Evolutionary conservation across 2,113 vertebrate genomes (phyloP).

Genomic region (Callopanchax toddi): DNA sequence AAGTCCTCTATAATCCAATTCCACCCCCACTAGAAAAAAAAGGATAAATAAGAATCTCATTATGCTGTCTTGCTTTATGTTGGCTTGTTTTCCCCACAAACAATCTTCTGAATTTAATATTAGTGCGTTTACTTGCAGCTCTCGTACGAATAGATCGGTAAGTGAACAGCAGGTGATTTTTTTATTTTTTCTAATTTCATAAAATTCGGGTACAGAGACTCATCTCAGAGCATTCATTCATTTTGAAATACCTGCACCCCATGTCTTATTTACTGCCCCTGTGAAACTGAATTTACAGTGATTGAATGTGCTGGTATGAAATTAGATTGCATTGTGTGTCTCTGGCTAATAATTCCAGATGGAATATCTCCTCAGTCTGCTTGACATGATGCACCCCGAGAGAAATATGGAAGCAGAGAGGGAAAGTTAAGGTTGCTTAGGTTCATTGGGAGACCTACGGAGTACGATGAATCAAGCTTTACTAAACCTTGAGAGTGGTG

Average conservation of each 20-base stretch:
- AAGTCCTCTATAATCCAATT: slow-evolving; percentile 83
- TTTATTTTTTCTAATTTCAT: slow-evolving; percentile 72
- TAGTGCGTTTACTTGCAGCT: slow-evolving; percentile 72
- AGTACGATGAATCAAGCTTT: slow-evolving; percentile 72
- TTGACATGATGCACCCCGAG: slow-evolving; percentile 65
- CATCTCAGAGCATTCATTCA: slow-evolving; percentile 65
- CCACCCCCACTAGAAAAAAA: slow-evolving; percentile 70
- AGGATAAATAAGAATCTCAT: slow-evolving; percentile 80
- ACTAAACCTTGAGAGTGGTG: slow-evolving; percentile 69
- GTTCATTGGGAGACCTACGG: slow-evolving; percentile 63
- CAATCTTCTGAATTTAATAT: slow-evolving; percentile 72
- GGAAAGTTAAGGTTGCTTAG: slow-evolving; percentile 71
- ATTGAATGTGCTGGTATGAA: slow-evolving; percentile 74
- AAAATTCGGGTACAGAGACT: slow-evolving; percentile 64
- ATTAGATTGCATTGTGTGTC: slow-evolving; percentile 79
- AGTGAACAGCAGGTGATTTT: slow-evolving; percentile 58
- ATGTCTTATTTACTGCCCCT: slow-evolving; percentile 71
- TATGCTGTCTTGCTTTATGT: slow-evolving; percentile 77
- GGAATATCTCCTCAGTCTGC: slow-evolving; percentile 68
- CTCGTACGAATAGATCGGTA: slow-evolving; percentile 65
- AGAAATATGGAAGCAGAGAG: slow-evolving; percentile 65
- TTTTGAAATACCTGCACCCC: slow-evolving; percentile 66
- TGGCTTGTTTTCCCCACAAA: slow-evolving; percentile 73
- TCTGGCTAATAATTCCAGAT: slow-evolving; percentile 78
- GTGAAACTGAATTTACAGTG: slow-evolving; percentile 69